Evolutionary conservation across 2,113 vertebrate species (phyloP), one percentile per base, ranked within the genome.

Genomic region (Stigmatopora nigra): DNA sequence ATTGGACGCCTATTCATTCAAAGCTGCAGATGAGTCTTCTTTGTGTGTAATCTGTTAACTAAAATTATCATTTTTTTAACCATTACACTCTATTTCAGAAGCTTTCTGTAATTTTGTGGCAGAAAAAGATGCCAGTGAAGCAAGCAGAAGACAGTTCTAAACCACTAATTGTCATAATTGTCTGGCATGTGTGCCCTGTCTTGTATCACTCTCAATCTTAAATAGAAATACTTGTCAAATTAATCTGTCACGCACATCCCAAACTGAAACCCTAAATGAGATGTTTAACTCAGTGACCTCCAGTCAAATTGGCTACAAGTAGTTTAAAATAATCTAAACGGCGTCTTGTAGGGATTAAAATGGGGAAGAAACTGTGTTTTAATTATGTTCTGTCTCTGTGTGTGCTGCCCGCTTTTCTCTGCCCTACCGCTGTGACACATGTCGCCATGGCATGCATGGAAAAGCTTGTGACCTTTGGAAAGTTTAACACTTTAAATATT

Each of bases 401-500:
- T 51, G 46, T 17, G 49, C 35, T 36, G 31, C 15, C 57, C 53
- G 63, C 76, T 78, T 70, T 58, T 57, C 67, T 72, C 61, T 67
- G 69, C 76, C 68, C 75, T 75, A 64, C 71, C 70, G 71, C 76
- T 70, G 73, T 78, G 78, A 84, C 83, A 83, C 86, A 81, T 83
- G 84, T 88, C 82, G 71, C 82, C 84, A 80, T 82, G 83, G 86
- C 88, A 83, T 81, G 81, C 87, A 82, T 78, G 88, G 88, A 89
- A 89, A 91, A 85, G 78, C 84, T 72, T 84, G 41, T 61, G 90
- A 91, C 89, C 90, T 91, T 91, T 90, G 83, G 80, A 88, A 90
- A 91, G 90, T 91, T 91, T 89, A 89, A 84, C 88, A 88, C 89
- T 91, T 91, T 91, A 91, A 92, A 92, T 91, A 92, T 91, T 92